Conservation (phyloP, 2,888 invertebrate genomes). For the Liopterus haemorrhoidalis region DNA sequence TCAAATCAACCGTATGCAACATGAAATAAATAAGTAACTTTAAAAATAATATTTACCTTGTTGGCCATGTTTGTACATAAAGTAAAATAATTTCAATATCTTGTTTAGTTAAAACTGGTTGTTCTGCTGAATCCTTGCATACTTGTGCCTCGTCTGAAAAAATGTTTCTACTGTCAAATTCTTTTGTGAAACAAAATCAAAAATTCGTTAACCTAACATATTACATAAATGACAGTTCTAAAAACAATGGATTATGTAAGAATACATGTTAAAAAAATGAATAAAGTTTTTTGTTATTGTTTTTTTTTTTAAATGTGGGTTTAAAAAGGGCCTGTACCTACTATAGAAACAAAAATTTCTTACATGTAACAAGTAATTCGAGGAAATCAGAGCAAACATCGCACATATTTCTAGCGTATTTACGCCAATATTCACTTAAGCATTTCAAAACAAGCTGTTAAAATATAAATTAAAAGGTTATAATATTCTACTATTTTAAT, state of each 20-base stretch:
- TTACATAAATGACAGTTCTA: too few species aligned
- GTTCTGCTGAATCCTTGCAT: constrained; percentile 70
- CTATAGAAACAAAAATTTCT: constrained; percentile 45
- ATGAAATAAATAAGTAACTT: constrained; percentile 7
- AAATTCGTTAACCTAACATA: background rate
- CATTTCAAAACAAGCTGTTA: constrained; percentile 13
- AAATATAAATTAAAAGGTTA: constrained; percentile 18
- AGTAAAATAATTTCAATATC: constrained; percentile 78
- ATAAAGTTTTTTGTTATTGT: background rate
- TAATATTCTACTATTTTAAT: constrained; percentile 17
- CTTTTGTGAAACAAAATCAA: background rate
- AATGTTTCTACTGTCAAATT: constrained; percentile 14
- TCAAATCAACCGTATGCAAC: too few species aligned
- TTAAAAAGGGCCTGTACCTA: constrained; percentile 18
- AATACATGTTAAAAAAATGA: background rate
- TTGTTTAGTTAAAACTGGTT: constrained; percentile 65
- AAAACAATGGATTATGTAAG: background rate
- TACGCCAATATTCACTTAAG: constrained; percentile 17
- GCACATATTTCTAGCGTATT: constrained; percentile 60
- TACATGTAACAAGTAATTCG: constrained; percentile 81
- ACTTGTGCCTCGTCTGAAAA: constrained; percentile 73
- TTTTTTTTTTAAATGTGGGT: background rate
- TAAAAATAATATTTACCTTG: constrained; percentile 55
- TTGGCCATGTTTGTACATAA: constrained; percentile 85
- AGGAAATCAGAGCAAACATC: constrained; percentile 93